Evolutionary conservation across 2,113 vertebrate species (phyloP), one percentile per base, ranked within the genome.

Genomic region (Gallinago paraguaiae): DNA sequence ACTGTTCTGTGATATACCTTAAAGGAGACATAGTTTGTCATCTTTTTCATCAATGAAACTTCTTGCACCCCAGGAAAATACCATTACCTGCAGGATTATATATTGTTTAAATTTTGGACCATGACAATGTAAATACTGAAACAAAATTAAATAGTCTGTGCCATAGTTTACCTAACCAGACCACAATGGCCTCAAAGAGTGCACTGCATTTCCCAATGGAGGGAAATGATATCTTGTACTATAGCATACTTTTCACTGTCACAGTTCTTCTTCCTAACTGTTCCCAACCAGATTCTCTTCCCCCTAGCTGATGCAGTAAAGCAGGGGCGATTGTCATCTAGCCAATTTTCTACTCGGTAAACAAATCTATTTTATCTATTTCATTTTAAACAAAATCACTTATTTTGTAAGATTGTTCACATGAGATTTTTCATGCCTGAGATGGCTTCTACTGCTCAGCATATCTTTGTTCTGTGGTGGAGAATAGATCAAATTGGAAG

Each of bases 401-500:
- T 37, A 10, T 43, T 72, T 80, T 84, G 7, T n/a, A 54, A 67
- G 17, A 67, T 50, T 35, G 3, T 30, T 91, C 46, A 30, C 4
- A 45, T 57, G 9, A 37, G 30, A 9, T 19, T 45, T 91, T 88
- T 75, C 33, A 50, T 28, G 31, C 9, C 31, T 81, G 64, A 81
- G 37, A 28, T 27, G 4, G 17, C 28, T 83, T 92, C 28, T 7
- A 16, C 10, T 60, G 39, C 9, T 68, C 43, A 75, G 25, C 0
- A 1, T 63, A 80, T 37, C 5, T 51, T 30, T 57, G 5, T 13
- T 31, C 3, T 70, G 14, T 60, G 19, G 2, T 48, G 13, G 5
- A 11, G 12, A 82, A 18, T 3, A 2, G 0, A 61, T 46, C 6
- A 35, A n/a, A 72, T 20, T 0, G 0, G 23, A 90, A 82, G 2